Evolutionary conservation across 2,888 invertebrate genomes (phyloP).

Genomic region (Terebella lapidaria): DNA sequence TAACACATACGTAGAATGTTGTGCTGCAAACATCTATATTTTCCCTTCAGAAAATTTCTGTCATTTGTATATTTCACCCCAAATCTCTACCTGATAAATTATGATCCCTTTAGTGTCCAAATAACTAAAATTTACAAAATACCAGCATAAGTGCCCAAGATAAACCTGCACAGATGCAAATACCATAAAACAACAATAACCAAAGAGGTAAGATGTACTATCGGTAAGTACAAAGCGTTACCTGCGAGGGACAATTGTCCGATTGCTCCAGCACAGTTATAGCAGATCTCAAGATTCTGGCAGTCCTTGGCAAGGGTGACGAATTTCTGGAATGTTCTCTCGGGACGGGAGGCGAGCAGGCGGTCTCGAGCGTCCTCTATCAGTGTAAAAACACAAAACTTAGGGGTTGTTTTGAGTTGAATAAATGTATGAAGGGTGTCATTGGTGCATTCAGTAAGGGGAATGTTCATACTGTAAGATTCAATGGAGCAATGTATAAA

Average conservation of each 20-base stretch:
- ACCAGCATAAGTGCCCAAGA: too few species aligned
- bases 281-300: slow-evolving; percentile 32
- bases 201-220: neutral
- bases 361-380: slow-evolving; percentile 33
- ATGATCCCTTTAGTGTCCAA: too few species aligned
- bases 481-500: too few species aligned
- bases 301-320: slow-evolving; percentile 33
- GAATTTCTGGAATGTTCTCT: slow-evolving; percentile 31
- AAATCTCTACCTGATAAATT: too few species aligned
- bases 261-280: slow-evolving; percentile 42
- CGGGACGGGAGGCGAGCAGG: slow-evolving; percentile 17
- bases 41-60: too few species aligned
- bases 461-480: too few species aligned
- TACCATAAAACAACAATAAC: neutral
- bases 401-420: neutral
- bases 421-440: too few species aligned
- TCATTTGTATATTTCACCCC: too few species aligned
- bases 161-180: neutral
- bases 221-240: slow-evolving; percentile 17
- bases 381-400: neutral
- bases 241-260: slow-evolving; percentile 36
- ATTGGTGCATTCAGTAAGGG: too few species aligned
- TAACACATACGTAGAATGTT: too few species aligned
- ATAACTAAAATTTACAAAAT: too few species aligned
- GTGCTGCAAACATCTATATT: too few species aligned